These are phyloP conservation scores for Heterotilapia buettikoferi DNA, from an alignment of 2,113 vertebrate species.

Conservation along the genomic window DNA sequence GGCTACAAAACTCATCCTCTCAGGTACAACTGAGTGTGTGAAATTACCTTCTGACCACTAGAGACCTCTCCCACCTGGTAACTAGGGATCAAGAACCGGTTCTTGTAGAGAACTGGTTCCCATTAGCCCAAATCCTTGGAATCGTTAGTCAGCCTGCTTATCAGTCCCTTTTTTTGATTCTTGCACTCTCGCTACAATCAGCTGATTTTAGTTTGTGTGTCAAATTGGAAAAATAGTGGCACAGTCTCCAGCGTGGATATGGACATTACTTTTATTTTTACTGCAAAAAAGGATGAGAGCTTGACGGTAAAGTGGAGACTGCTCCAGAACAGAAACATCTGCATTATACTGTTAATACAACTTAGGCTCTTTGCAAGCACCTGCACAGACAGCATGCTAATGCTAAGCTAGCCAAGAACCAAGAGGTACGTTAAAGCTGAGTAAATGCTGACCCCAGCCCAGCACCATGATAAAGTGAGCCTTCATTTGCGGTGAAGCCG, in stretches of 20 bases:
- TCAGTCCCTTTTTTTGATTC: not conserved
- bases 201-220: not conserved
- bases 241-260: not conserved
- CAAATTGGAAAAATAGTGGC: not conserved
- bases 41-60: not conserved
- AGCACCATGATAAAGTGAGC: not conserved
- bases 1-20: conserved; percentile 76
- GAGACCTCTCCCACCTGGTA: not conserved
- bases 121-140: not conserved
- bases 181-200: not conserved
- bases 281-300: not conserved
- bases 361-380: not conserved
- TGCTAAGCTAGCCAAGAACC: not conserved
- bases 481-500: not conserved
- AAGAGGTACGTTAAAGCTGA: not conserved
- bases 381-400: not conserved
- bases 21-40: conserved; percentile 67
- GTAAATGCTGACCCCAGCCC: not conserved
- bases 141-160: accelerated
- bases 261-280: not conserved
- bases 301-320: not conserved
- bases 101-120: not conserved
- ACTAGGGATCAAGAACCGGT: accelerated
- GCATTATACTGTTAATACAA: not conserved
- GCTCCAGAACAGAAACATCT: not conserved